phyloP scores from a whole-genome alignment of 1,140 invertebrate genomes.

The Bombus huntii region DNA sequence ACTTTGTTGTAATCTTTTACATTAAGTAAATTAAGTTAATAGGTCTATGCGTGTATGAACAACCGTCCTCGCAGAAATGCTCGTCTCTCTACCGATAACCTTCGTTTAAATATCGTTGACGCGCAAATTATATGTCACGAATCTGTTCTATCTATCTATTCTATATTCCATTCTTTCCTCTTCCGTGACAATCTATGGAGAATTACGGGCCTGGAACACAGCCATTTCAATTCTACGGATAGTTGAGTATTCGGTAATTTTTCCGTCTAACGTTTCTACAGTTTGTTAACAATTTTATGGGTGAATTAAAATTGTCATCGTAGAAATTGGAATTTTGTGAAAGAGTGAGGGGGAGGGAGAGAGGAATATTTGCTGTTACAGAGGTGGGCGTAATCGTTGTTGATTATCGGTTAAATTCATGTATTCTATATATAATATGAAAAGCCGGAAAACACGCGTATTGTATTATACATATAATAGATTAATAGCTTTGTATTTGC shows the following conservation, averaged over 20 bases:
- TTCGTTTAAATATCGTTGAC: constrained; percentile 46
- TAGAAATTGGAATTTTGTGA: neutral
- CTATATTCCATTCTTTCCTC: constrained; percentile 37
- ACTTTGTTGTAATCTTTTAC: neutral
- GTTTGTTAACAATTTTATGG: neutral
- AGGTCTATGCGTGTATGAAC: neutral
- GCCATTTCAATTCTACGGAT: neutral
- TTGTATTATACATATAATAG: too few species aligned
- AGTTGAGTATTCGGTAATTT: neutral
- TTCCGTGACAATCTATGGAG: constrained; percentile 47
- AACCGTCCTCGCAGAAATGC: constrained; percentile 7
- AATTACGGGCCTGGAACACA: neutral
- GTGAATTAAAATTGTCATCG: neutral
- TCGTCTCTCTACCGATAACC: constrained; percentile 19
- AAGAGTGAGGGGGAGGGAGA: neutral
- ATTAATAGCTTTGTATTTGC: neutral
- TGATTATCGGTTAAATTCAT: constrained; percentile 4
- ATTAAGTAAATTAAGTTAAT: neutral
- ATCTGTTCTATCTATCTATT: constrained; percentile 30
- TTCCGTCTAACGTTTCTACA: neutral
- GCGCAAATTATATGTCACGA: constrained; percentile 52
- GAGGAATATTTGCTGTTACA: neutral
- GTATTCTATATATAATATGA: neutral
- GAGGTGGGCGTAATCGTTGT: constrained; percentile 3
- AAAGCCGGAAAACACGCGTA: constrained; percentile 10